Evolutionary conservation across 1,140 invertebrate genomes (phyloP).

Genomic region (Ctenoplectra terminalis): DNA sequence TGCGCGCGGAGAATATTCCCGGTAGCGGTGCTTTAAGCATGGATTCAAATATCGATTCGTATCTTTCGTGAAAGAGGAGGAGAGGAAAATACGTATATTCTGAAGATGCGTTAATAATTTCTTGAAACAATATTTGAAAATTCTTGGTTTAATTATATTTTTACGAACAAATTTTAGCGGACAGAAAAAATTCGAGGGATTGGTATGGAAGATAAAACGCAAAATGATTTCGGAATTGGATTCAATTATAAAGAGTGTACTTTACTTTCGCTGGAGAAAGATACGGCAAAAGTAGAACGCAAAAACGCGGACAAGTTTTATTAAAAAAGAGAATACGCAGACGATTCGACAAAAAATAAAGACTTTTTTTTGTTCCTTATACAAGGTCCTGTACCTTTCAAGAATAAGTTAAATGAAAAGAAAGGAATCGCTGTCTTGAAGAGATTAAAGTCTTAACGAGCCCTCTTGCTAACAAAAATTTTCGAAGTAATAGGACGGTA

Average conservation of each 20-base stretch:
- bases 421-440: slow-evolving; percentile 1
- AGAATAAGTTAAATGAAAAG: slow-evolving; percentile 14
- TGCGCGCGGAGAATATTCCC: too few relatives aligned
- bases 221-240: background rate
- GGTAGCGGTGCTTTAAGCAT: too few relatives aligned
- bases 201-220: too few relatives aligned
- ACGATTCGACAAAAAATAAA: background rate
- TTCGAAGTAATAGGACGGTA: background rate
- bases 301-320: slow-evolving; percentile 10
- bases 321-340: background rate
- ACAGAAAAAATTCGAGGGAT: too few relatives aligned
- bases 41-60: too few relatives aligned
- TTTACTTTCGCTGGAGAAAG: background rate
- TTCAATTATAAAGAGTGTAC: background rate
- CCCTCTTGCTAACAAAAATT: slow-evolving; percentile 1
- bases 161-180: too few relatives aligned
- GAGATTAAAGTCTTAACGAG: slow-evolving; percentile 21
- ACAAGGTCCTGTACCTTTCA: background rate
- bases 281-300: background rate
- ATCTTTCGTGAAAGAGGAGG: too few relatives aligned
- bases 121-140: too few relatives aligned
- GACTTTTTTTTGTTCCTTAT: background rate
- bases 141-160: too few relatives aligned
- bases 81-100: too few relatives aligned
- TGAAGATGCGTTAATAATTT: too few relatives aligned